These are phyloP conservation scores for Sylvilagus floridanus DNA, from an alignment of 2,797 vertebrate species.

Conservation along the genomic window DNA sequence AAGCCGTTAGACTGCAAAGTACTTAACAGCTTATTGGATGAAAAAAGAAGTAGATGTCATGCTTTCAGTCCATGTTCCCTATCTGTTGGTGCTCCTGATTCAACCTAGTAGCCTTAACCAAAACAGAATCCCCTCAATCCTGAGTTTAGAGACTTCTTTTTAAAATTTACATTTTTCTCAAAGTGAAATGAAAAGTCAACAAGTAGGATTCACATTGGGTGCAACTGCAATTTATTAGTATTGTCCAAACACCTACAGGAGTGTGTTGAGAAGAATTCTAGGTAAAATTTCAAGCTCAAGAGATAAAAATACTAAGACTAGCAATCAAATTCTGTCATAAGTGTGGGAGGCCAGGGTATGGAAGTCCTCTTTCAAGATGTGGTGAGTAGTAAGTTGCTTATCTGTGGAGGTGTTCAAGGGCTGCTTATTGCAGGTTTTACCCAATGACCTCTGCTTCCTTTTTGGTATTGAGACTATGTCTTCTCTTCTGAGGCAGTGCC, in stretches of 20 bases:
- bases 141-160: background rate
- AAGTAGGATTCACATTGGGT: background rate
- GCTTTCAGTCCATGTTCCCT: background rate
- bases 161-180: conserved; percentile 39
- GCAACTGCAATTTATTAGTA: background rate
- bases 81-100: background rate
- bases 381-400: background rate
- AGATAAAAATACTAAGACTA: conserved; percentile 4
- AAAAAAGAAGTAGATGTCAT: background rate
- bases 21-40: background rate
- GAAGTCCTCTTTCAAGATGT: background rate
- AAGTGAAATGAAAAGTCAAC: background rate
- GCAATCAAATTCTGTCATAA: conserved; percentile 7
- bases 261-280: background rate
- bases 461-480: background rate
- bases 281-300: background rate
- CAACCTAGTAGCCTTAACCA: background rate
- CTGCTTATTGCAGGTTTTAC: background rate
- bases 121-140: background rate
- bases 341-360: background rate
- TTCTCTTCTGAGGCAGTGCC: background rate
- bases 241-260: background rate
- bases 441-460: background rate
- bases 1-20: background rate
- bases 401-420: conserved; percentile 15